Base-by-base conservation (phyloP, 2,888 invertebrate species). In the Limnephilus auricula region DNA sequence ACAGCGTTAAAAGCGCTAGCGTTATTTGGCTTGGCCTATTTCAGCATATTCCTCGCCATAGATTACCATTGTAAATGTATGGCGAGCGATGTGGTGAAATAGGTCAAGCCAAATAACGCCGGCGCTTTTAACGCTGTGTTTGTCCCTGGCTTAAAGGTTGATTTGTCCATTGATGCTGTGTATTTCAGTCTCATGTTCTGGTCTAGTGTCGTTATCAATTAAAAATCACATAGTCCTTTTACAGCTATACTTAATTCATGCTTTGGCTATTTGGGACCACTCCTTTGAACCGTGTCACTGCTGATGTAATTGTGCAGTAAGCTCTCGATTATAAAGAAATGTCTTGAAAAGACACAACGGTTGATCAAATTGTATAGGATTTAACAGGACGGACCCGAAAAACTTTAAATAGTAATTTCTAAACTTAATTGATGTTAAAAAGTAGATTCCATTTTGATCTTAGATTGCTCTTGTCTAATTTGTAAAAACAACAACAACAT, bases 271-370 rank as follows among this genome's bases (percentile, higher is more conserved):
- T 13, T 34, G 31, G 32, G 65, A 65, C 86, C 86, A 86, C 86
- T 86, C 86, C 86, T 86, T n/a, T n/a, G 32, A 65, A 65, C 30
- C 30, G 15, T 85, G 84, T 85, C 84, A 85, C 84, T 37, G 37
- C 84, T 84, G 40, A 84, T 84, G n/a, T 84, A 32, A 37, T 34
- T 37, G 32, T 37, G n/a, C 65, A 65, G 65, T 65, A 25, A 65
- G 9, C 25, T 65, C 65, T 65, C 65, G 65, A 65, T 65, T 65
- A 25, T 15, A 4, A 5, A 1, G 50, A 50, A 4, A 18, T 50
- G 18, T 18, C 0, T 50, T 50, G 5, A 18, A 50, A 18, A 6
- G 25, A 5, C 25, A 65, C 6, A 25, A 25, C 65, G 65, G 65
- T 65, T 65, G 18, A 65, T 65, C 65, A 18, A 15, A 50, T 2